Conservation (phyloP, 2,113 vertebrate species). For the Chaetodon auriga region DNA sequence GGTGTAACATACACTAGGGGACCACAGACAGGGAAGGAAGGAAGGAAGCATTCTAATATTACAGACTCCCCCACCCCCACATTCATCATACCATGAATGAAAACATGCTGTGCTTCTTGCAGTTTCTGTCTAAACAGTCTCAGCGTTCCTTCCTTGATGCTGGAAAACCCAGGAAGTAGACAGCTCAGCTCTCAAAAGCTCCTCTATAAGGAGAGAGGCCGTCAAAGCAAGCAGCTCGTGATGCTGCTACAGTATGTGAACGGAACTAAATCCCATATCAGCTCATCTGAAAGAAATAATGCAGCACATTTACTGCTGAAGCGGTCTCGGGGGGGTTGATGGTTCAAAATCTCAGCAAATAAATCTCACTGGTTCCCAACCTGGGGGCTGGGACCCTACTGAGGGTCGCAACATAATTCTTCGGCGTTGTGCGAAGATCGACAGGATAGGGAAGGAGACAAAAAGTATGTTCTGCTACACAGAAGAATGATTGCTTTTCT, state of each 20-base stretch:
- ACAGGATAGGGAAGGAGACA: background rate
- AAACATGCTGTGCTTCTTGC: constrained; percentile 53
- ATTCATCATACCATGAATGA: constrained; percentile 68
- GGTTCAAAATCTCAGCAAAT: no score
- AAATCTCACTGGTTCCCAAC: no score
- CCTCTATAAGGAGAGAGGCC: background rate
- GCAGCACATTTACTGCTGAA: background rate
- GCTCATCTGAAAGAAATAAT: background rate
- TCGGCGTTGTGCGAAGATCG: background rate
- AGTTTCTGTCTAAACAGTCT: constrained; percentile 52
- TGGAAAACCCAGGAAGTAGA: constrained; percentile 35
- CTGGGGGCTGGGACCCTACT: no score
- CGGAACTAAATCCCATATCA: background rate
- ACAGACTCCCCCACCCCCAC: constrained; percentile 44
- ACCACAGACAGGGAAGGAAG: constrained; percentile 64
- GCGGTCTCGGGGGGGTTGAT: background rate
- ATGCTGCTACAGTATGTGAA: background rate
- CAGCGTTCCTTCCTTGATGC: constrained; percentile 46
- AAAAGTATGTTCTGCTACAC: background rate
- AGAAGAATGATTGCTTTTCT: background rate
- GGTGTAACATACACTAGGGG: constrained; percentile 63
- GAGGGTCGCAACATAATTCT: background rate
- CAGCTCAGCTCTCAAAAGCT: constrained; percentile 20
- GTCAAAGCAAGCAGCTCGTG: background rate
- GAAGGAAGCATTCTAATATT: constrained; percentile 66